phyloP scores from a whole-genome alignment of 2,113 vertebrate species.

The Galbula dea region DNA sequence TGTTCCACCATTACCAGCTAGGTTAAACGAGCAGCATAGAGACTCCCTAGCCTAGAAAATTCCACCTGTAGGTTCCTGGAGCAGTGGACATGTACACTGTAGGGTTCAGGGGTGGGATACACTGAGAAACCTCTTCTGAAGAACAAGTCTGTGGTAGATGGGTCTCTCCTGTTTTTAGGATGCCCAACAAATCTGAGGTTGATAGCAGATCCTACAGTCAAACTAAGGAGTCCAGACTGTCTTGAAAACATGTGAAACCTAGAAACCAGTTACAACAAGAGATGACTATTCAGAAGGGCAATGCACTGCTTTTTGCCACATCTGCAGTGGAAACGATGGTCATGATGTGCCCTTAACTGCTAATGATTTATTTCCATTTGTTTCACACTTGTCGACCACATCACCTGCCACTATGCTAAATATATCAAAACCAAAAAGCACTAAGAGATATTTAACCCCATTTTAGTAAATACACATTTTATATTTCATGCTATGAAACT shows the following conservation, averaged over 20 bases:
- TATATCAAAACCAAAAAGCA: not conserved
- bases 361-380: not conserved
- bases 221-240: not conserved
- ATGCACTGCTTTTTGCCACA: not conserved
- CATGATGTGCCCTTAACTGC: not conserved
- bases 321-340: not conserved
- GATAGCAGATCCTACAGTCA: not conserved
- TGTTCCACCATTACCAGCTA: not conserved
- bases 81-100: accelerated
- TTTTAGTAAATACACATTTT: not conserved
- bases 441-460: not conserved
- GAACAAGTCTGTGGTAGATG: not conserved
- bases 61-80: not conserved
- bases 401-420: not conserved
- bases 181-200: not conserved
- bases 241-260: not conserved
- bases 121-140: not conserved
- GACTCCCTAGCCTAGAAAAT: not conserved
- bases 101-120: not conserved
- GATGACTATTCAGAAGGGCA: not conserved
- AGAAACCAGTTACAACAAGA: not conserved
- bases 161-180: not conserved
- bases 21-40: not conserved
- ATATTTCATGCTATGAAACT: not conserved
- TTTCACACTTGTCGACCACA: not conserved